Evolutionary conservation across 92 coral and sea anemone species (phyloP).

Genomic region (Palythoa grandis): DNA sequence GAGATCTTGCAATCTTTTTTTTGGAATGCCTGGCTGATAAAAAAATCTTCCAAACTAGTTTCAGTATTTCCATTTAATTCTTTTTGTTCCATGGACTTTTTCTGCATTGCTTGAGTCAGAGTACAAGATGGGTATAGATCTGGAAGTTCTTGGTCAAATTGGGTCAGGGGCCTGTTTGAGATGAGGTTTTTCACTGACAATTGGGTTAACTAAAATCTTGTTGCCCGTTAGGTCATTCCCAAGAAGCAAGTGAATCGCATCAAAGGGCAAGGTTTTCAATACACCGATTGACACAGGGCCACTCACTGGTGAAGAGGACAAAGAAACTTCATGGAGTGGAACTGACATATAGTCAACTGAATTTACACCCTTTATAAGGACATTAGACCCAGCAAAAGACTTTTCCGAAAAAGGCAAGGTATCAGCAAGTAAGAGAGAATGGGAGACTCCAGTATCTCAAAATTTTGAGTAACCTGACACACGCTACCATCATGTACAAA

Average conservation of each 20-base stretch:
- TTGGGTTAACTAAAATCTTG: background rate
- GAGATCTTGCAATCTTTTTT: too few species aligned
- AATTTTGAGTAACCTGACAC: too few species aligned
- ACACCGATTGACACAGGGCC: conserved; percentile 45
- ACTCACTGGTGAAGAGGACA: conserved; percentile 40
- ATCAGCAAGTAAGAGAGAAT: too few species aligned
- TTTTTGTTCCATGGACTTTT: background rate
- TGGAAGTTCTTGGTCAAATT: conserved; percentile 32
- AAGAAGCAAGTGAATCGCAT: conserved; percentile 42
- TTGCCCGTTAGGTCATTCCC: conserved; percentile 48
- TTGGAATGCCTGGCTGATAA: background rate
- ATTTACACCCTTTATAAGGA: too few species aligned
- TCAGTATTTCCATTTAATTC: background rate
- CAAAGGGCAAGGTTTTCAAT: conserved; percentile 39
- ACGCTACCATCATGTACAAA: too few species aligned
- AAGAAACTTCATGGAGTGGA: conserved; percentile 51
- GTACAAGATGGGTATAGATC: conserved; percentile 51
- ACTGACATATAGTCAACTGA: too few species aligned
- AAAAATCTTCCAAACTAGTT: conserved; percentile 12
- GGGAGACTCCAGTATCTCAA: too few species aligned
- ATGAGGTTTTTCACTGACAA: conserved; percentile 20
- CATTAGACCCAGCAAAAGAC: too few species aligned
- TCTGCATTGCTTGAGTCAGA: conserved; percentile 51
- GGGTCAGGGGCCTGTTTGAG: conserved; percentile 26
- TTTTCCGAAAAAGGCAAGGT: too few species aligned